A percentile compares a stretch with the other conserved stretches of the same genome.
Evolutionary conservation across 2,888 invertebrate species (phyloP).

Genomic region (Drosophila neotestacea): DNA sequence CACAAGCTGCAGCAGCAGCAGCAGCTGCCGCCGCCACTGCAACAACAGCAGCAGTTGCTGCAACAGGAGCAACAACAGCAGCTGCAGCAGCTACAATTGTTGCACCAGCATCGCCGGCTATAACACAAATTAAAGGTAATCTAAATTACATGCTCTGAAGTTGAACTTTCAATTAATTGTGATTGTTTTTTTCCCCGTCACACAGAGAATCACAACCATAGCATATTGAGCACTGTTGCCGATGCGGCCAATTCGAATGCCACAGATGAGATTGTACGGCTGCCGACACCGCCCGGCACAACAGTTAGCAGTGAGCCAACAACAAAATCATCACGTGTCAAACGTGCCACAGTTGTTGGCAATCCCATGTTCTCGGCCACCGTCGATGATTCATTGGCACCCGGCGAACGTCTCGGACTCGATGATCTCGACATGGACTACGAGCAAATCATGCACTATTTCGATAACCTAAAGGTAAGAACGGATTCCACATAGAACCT

Average conservation of each 20-base stretch:
- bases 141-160: background rate
- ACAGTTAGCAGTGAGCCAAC: conserved; percentile 68
- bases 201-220: conserved; percentile 70
- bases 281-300: conserved; percentile 57
- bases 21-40: conserved; percentile 31
- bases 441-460: conserved; percentile 99
- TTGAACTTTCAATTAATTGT: background rate
- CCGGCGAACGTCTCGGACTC: conserved; percentile 89
- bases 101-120: conserved; percentile 48
- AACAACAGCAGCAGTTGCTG: conserved; percentile 26
- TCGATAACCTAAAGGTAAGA: conserved; percentile 96
- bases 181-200: background rate
- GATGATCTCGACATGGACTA: conserved; percentile 98
- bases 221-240: conserved; percentile 68
- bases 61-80: conserved; percentile 21
- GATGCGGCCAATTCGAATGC: conserved; percentile 75
- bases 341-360: conserved; percentile 93
- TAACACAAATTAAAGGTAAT: conserved; percentile 62
- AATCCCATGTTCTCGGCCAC: conserved; percentile 93
- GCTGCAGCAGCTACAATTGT: conserved; percentile 30
- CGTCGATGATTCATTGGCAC: conserved; percentile 86
- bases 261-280: conserved; percentile 67
- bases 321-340: conserved; percentile 87
- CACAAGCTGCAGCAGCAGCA: conserved; percentile 29
- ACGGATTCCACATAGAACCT: background rate